phyloP scores from a whole-genome alignment of 2,797 vertebrate genomes.

The Chrosomus eos region DNA sequence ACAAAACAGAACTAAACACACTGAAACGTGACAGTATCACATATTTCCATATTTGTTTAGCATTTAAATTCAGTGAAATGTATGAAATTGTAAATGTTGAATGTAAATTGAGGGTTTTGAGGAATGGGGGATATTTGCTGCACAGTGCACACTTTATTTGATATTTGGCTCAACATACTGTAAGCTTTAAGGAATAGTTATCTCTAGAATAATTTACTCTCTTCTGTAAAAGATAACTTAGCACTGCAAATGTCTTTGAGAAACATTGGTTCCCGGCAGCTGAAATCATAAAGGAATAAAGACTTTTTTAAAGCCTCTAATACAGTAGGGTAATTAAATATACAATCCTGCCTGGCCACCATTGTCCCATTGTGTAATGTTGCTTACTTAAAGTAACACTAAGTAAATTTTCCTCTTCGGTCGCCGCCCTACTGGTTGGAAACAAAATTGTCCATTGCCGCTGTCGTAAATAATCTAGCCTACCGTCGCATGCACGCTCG shows the following conservation, averaged over 20 bases:
- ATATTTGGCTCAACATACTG: neutral
- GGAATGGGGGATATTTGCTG: neutral
- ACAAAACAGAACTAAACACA: too few relatives aligned
- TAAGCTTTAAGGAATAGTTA: neutral
- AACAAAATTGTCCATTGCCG: too few relatives aligned
- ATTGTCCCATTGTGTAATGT: neutral
- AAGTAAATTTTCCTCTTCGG: too few relatives aligned
- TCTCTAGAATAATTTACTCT: neutral
- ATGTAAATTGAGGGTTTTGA: neutral
- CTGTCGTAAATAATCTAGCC: too few relatives aligned
- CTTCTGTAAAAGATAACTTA: neutral
- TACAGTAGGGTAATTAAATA: neutral
- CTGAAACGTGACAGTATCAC: too few relatives aligned
- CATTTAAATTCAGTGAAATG: neutral
- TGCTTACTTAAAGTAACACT: neutral
- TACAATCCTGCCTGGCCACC: neutral
- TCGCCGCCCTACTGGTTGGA: too few relatives aligned
- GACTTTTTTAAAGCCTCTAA: too few relatives aligned
- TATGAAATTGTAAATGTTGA: neutral
- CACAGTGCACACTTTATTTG: neutral
- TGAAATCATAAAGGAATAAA: neutral
- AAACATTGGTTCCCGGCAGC: neutral
- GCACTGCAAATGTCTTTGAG: neutral
- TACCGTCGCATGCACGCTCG: too few relatives aligned
- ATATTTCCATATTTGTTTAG: neutral